phyloP scores from a whole-genome alignment of 1,140 invertebrate species.

The Drosophila virilis region DNA sequence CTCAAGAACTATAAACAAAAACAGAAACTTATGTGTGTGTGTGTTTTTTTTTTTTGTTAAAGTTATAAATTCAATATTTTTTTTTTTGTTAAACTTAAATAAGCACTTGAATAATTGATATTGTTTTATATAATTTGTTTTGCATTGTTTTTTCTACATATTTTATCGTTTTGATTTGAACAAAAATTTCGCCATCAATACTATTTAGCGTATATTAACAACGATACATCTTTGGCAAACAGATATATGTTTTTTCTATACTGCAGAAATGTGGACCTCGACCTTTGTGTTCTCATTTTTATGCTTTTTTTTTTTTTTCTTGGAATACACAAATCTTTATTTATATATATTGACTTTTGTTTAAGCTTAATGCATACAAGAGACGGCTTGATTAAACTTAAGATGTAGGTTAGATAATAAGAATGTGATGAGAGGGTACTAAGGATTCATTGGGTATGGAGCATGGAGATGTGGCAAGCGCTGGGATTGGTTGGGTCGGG shows the following conservation, averaged over 20 bases:
- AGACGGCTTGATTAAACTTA: slow-evolving; percentile 78
- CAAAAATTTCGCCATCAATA: slow-evolving; percentile 84
- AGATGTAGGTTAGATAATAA: slow-evolving; percentile 44
- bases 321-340: slow-evolving; percentile 75
- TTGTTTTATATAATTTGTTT: slow-evolving; percentile 31
- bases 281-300: slow-evolving; percentile 78
- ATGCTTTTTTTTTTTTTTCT: slow-evolving; percentile 47
- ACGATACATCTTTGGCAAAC: slow-evolving; percentile 79
- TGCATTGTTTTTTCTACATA: slow-evolving; percentile 33
- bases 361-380: slow-evolving; percentile 83
- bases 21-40: slow-evolving; percentile 75
- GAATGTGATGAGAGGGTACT: slow-evolving; percentile 37
- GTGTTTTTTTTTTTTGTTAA: slow-evolving; percentile 24
- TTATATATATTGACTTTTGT: slow-evolving; percentile 59
- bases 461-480: not conserved
- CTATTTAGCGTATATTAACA: slow-evolving; percentile 81
- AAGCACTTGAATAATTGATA: slow-evolving; percentile 53
- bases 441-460: slow-evolving; percentile 5
- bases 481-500: not conserved
- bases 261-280: slow-evolving; percentile 84
- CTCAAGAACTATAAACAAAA: slow-evolving; percentile 76
- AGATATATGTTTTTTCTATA: slow-evolving; percentile 82
- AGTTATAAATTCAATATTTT: slow-evolving; percentile 16
- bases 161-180: slow-evolving; percentile 62
- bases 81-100: slow-evolving; percentile 62